Evolutionary conservation across 2,113 vertebrate species (phyloP), one percentile per base, ranked within the genome.

Genomic region (Tragulus kanchil): DNA sequence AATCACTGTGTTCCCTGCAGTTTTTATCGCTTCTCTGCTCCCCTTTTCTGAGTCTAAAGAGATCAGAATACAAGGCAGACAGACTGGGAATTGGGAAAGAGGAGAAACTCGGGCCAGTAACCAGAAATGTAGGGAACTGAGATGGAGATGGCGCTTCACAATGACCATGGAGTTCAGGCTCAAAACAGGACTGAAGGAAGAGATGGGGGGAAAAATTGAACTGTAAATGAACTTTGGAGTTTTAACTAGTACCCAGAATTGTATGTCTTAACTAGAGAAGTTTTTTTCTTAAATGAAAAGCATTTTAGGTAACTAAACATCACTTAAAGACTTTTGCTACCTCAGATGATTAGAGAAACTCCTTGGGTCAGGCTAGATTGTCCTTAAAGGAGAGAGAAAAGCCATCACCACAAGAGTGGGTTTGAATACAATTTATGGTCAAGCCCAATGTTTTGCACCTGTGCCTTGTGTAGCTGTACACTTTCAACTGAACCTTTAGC

Each of bases 231-330:
- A 89, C 31, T 89, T 62, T 59, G 4, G 31, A 50, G n/a, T 79
- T 93, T 71, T 45, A 67, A 64, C 90, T 77, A 84, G 26, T 85
- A 75, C 23, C 10, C 28, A 96, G 15, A 2, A 36, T 2, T 31
- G 48, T 26, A 31, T 31, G 54, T 83, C 91, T 97, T 64, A 79
- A 83, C 67, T 64, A 54, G 56, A 62, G 28, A 92, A 85, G n/a
- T 64, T 75, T 48, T 75, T 71, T 19, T 81, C 36, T 36, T 14
- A 58, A 36, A n/a, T 81, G 19, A 45, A 71, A 73, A 77, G 12
- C 9, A 25, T 79, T 88, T 90, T 93, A 84, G 7, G 82, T 59
- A 87, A 85, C 36, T 77, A 17, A 79, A 93, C 89, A 58, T 81
- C 48, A 58, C 7, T 25, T 83, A 52, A 36, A n/a, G 36, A 77